Evolutionary conservation across 2,888 invertebrate genomes (phyloP), one percentile per base, ranked within the genome.

Genomic region (Nephrotoma appendiculata): DNA sequence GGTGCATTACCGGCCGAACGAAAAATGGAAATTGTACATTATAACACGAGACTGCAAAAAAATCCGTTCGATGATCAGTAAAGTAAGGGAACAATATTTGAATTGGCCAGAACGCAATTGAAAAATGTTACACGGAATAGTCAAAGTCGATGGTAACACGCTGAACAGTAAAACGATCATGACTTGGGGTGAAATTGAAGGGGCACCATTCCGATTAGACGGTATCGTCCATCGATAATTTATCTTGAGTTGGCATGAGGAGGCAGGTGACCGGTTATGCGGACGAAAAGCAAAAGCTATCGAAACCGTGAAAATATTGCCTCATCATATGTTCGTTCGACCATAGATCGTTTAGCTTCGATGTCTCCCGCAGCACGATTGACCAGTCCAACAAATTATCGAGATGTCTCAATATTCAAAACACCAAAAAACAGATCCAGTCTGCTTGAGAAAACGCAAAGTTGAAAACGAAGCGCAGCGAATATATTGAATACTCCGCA

Each of bases 101-200:
- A 95, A 88, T 92, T 96, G 85, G 96, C 96, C 0, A 94, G 95
- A 89, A 93, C 93, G 12, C 96, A 97, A 91, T 93, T 93, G 11
- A 92, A 92, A n/a, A 41, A 91, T 92, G 6, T 91, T 94, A 7
- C 95, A 95, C 87, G 98, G 98, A 7, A 97, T 96, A 92, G 96
- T 98, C 86, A 98, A 98, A 9, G 96, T 97, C 6, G 97, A 98
- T 92, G 98, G 98, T 0, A 96, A 96, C 89, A 96, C 97, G 5
- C 92, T 95, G 86, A 91, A 92, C 6, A 90, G 92, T 6, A 93
- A 94, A 6, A 92, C 93, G 0, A 92, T 99, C 88, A 99, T 99
- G 98, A 99, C 99, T 0, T 99, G 99, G 99, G 99, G 99, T 88
- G 97, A 98, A 92, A 98, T 99, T 87, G 99, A 99, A 90, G 98